Base-by-base conservation (phyloP, 2,797 vertebrate species). In the Micrastur ruficollis region DNA sequence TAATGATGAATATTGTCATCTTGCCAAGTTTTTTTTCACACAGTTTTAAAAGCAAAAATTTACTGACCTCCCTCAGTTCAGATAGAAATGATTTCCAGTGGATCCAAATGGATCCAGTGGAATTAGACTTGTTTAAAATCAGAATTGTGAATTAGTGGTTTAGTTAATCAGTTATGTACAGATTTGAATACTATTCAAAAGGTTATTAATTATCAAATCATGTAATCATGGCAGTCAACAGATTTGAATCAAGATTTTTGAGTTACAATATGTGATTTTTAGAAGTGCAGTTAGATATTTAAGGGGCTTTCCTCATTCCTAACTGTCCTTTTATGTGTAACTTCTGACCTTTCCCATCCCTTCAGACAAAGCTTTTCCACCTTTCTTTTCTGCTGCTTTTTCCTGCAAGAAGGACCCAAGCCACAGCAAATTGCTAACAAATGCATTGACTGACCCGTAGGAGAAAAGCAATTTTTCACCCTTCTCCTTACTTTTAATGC, bases 371-470 rank as follows among this genome's bases (percentile, higher is more conserved):
- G 32, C 14, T 63, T 89, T 78, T 44, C 12, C 52, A 40, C 6
- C 9, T 52, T 59, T n/a, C 14, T 55, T 68, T 87, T 67, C 31
- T 50, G 11, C 21, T 56, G 14, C 11, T 34, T 75, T 76, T 78
- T 74, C n/a, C 82, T 88, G 47, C 20, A 44, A 61, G 42, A 88
- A 81, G n/a, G 29, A 72, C 34, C 12, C 23, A 81, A 78, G 18
- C 42, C 2, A 8, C 15, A 29, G 53, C 53, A 14, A 0, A 0
- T 1, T 23, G 42, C 32, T 65, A 44, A 36, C 20, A 86, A 81
- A 75, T 26, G 21, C 32, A 52, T 2, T 67, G 27, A n/a, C 32
- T 63, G 50, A 81, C 38, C 31, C 71, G 19, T 3, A 34, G 17
- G 27, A 9, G 26, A 78, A 87, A 91, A 88, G 31, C 46, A 68